Evolutionary conservation across 2,888 invertebrate species (phyloP), one percentile per base, ranked within the genome.

Genomic region (Neocrepidodera transversa): DNA sequence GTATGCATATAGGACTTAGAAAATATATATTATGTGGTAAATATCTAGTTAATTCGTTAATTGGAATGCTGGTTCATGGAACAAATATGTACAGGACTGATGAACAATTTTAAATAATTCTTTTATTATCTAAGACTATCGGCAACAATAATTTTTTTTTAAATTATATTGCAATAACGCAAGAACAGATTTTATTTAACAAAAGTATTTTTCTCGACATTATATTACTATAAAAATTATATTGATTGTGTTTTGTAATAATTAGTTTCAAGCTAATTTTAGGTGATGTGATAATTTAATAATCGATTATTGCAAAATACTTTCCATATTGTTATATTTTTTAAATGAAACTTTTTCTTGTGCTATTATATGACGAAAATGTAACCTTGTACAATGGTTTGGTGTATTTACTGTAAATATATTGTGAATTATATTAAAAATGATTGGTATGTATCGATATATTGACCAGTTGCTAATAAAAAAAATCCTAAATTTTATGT

Each of bases 11-110:
- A 36, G 14, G 13, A 17, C 23, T 38, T 50, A 38, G 23, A 28
- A 51, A 16, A 10, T 18, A n/a, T n/a, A n/a, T n/a, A 40, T 26
- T 40, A 38, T 14, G 13, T 16, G 3, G 4, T 20, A 28, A 36
- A 38, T n/a, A n/a, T n/a, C n/a, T n/a, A n/a, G n/a, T 20, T 28
- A 50, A 47, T 26, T 50, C 43, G 43, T 36, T 51, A 61, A 10
- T 26, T 40, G 62, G 62, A 28, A 55, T 62, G 62, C 62, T 62
- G 62, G 62, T 62, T 55, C 32, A 57, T 40, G 62, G 62, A 62
- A 62, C 62, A 62, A 62, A 54, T 51, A 58, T 52, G 51, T 58
- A 58, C 51, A 55, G 55, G 54, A 54, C 35, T 38, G 53, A 53
- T 26, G 45, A 26, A 45, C 20, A 43, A 38, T 30, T 53, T 23